Conservation (phyloP, 1,140 invertebrate species). For the Leptinotarsa texana region DNA sequence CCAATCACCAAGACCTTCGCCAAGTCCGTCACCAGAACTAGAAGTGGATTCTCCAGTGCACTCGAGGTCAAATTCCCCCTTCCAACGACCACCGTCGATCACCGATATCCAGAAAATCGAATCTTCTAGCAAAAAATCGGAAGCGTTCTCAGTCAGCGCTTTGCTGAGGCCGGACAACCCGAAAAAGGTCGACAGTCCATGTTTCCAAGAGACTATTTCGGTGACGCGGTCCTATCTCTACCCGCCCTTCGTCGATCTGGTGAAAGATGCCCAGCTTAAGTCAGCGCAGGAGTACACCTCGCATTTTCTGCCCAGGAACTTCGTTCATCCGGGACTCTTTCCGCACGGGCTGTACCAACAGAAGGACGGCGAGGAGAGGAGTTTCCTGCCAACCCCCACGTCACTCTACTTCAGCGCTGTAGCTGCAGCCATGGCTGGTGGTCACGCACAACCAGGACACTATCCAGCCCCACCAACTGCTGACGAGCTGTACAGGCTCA, state of each 20-base stretch:
- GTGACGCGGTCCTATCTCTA: slow-evolving; percentile 66
- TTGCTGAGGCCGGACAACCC: slow-evolving; percentile 75
- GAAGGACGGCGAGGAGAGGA: slow-evolving; percentile 57
- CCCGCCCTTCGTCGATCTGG: slow-evolving; percentile 62
- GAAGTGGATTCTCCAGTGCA: slow-evolving; percentile 72
- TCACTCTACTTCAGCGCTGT: slow-evolving; percentile 68
- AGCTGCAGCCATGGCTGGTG: slow-evolving; percentile 58
- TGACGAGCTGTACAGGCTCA: slow-evolving; percentile 59
- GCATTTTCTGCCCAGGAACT: slow-evolving; percentile 53
- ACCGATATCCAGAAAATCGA: slow-evolving; percentile 55
- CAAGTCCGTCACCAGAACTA: slow-evolving; percentile 66
- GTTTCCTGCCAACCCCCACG: slow-evolving; percentile 60
- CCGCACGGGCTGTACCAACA: slow-evolving; percentile 52
- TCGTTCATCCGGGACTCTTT: slow-evolving; percentile 54
- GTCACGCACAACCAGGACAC: slow-evolving; percentile 42
- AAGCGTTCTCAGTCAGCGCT: slow-evolving; percentile 78
- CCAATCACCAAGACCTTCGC: slow-evolving; percentile 60
- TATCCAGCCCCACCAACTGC: slow-evolving; percentile 47
- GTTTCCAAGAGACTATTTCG: slow-evolving; percentile 61
- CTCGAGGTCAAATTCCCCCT: slow-evolving; percentile 56
- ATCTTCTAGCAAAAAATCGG: slow-evolving; percentile 66
- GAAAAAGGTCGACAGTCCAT: slow-evolving; percentile 60
- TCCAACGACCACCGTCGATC: slow-evolving; percentile 58
- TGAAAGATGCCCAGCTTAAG: slow-evolving; percentile 59
- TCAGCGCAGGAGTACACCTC: slow-evolving; percentile 52